Evolutionary conservation across 2,113 vertebrate species (phyloP), one percentile per base, ranked within the genome.

Genomic region (Brachirus orientalis): DNA sequence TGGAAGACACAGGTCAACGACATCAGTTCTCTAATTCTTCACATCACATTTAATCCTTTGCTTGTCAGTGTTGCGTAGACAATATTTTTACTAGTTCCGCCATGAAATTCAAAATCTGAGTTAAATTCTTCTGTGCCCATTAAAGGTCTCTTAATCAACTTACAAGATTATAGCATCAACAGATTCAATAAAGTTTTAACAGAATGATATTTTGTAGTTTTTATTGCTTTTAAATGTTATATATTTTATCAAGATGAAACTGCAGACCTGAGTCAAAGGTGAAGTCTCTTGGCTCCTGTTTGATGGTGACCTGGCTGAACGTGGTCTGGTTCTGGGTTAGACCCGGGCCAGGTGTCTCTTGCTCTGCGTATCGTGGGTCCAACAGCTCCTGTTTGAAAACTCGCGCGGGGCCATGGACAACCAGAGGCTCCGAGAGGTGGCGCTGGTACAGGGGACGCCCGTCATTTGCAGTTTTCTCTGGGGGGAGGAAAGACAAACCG

Each of bases 211-310:
- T 28, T 28, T 28, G 28, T 28, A 4, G 28, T 28, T 28, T 3
- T 28, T 28, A 6, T 28, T 28, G 28, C n/a, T n/a, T 28, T 28
- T 28, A 28, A 6, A 28, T 28, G 28, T 28, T 28, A 28, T 3
- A 28, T 28, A 28, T 28, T 6, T 1, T 28, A 28, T 28, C 28
- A 28, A 51, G 46, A 14, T 8, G 14, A 54, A 7, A 9, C 7
- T 28, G 45, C 69, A 35, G 4, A 97, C 96, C 96, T 87, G 95
- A 94, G 83, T 97, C 96, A 3, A 96, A 94, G 89, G 94, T 93
- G 73, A 95, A 98, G 87, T 98, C 96, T 66, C 92, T 91, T 1
- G 96, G 96, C 88, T 98, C 96, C 83, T 98, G 95, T 88, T 98
- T 98, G 87, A 98, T 96, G 66, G 93, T 90, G 87, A 96, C 77